A percentile compares a stretch with the other conserved stretches of the same genome.
phyloP scores from a whole-genome alignment of 2,797 vertebrate genomes.

The Mergus octosetaceus region DNA sequence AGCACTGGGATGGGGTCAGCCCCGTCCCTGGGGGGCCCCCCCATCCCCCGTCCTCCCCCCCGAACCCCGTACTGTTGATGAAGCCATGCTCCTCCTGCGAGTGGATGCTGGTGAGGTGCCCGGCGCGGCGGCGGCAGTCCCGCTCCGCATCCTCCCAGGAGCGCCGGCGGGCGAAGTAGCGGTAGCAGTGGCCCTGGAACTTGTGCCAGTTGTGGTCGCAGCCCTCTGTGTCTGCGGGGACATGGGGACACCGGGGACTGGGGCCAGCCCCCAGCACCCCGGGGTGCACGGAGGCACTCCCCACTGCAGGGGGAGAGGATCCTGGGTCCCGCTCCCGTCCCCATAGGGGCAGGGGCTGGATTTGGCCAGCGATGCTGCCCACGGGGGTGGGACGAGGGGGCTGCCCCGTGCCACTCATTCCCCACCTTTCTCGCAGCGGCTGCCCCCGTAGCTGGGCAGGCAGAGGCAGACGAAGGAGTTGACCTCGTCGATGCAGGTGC shows the following conservation, averaged over 20 bases:
- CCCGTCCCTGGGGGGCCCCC: no score
- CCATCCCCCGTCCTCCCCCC: accelerated
- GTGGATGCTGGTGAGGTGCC: slow-evolving; percentile 93
- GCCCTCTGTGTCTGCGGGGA: slow-evolving; percentile 88
- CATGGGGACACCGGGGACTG: neutral
- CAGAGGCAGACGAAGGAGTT: slow-evolving; percentile 93
- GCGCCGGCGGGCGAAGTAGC: slow-evolving; percentile 89
- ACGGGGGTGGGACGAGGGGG: neutral
- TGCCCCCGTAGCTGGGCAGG: slow-evolving; percentile 94
- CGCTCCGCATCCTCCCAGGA: slow-evolving; percentile 95
- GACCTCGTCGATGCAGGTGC: slow-evolving; percentile 95
- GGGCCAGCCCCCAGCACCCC: accelerated
- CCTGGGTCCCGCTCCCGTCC: accelerated
- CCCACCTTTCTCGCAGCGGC: slow-evolving; percentile 93
- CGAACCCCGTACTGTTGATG: slow-evolving; percentile 84
- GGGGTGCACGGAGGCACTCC: neutral
- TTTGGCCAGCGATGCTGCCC: no score
- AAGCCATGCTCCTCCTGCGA: slow-evolving; percentile 90
- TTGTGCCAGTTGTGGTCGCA: slow-evolving; percentile 96
- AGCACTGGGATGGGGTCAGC: no score
- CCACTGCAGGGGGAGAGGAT: accelerated
- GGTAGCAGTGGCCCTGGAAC: slow-evolving; percentile 97
- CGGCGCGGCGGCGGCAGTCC: slow-evolving; percentile 90
- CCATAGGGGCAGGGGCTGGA: neutral
- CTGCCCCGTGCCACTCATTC: neutral